phyloP scores from a whole-genome alignment of 2,113 vertebrate genomes.

The Elaphurus davidianus region DNA sequence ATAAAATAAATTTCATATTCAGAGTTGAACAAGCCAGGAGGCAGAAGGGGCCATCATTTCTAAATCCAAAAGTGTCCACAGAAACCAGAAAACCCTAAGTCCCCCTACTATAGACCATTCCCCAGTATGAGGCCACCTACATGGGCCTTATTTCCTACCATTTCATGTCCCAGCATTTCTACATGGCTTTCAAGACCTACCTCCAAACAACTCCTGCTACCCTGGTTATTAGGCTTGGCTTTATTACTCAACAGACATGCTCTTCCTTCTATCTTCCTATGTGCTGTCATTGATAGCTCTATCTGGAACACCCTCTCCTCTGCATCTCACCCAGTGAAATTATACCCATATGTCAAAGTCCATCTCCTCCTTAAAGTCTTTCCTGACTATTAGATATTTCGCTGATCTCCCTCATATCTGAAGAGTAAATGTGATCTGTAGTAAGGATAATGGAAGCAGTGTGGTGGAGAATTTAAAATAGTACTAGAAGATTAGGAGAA shows the following conservation, averaged over 20 bases:
- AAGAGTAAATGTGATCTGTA: neutral
- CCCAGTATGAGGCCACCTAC: neutral
- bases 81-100: neutral
- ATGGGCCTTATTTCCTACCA: neutral
- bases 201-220: neutral
- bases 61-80: neutral
- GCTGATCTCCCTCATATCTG: neutral
- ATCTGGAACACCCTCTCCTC: neutral
- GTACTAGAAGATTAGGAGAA: constrained; percentile 17
- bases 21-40: neutral
- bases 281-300: neutral
- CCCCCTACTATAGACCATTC: neutral
- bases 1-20: constrained; percentile 26
- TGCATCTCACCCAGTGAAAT: neutral
- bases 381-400: neutral
- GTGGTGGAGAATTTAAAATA: constrained; percentile 23
- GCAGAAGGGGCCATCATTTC: constrained; percentile 6
- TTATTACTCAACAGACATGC: neutral
- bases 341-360: neutral
- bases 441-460: neutral
- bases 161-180: neutral
- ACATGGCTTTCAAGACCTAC: neutral
- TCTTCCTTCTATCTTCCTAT: neutral
- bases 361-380: neutral
- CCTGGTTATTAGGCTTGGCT: neutral